Conservation (phyloP, 2,888 invertebrate species). For the Cephus pygmeus region DNA sequence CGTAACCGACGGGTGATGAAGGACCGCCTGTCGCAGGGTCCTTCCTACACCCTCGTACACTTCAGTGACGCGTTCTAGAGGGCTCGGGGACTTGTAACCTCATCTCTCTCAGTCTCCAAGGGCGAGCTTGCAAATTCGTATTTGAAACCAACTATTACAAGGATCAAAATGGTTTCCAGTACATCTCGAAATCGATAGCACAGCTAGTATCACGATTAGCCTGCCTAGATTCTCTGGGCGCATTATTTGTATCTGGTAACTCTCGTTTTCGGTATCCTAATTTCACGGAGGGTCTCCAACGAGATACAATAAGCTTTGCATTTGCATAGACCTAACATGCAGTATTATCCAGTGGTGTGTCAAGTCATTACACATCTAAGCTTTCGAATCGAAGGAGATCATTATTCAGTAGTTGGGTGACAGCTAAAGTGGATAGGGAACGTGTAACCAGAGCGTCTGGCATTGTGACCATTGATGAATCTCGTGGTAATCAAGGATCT, state of each 20-base stretch:
- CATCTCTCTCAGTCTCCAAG: neutral
- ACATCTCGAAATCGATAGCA: neutral
- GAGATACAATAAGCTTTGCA: slow-evolving; percentile 35
- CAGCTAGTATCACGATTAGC: no score
- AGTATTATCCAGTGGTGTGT: slow-evolving; percentile 42
- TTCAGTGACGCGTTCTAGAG: neutral
- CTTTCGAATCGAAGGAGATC: slow-evolving; percentile 37
- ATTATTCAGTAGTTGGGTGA: slow-evolving; percentile 39
- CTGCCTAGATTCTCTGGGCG: neutral
- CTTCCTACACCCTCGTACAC: neutral
- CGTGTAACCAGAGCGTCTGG: slow-evolving; percentile 19
- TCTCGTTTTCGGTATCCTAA: neutral
- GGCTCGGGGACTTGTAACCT: neutral
- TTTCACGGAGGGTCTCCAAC: neutral
- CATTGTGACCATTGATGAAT: slow-evolving; percentile 25
- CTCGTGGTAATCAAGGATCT: slow-evolving; percentile 23
- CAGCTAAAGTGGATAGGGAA: slow-evolving; percentile 19
- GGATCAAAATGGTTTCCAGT: neutral
- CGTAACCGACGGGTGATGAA: neutral
- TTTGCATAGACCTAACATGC: slow-evolving; percentile 42
- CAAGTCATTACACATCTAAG: slow-evolving; percentile 35
- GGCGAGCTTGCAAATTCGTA: neutral
- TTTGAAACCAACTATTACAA: neutral
- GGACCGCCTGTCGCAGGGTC: neutral
- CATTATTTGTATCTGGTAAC: neutral